Base-by-base conservation (phyloP, 2,113 vertebrate species). In the Macaca mulatta region DNA sequence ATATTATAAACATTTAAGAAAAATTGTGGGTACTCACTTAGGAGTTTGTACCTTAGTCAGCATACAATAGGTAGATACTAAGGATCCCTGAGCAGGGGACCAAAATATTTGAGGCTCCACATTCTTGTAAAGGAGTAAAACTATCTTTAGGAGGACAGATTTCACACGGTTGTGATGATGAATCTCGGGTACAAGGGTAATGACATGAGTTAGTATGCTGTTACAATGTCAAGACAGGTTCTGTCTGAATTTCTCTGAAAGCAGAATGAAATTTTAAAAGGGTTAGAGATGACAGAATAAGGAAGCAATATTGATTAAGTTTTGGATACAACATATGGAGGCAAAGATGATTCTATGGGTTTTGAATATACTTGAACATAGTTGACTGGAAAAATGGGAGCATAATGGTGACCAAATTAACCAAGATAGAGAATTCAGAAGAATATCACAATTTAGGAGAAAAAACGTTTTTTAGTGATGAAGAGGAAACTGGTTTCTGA, bases 51-150 rank as follows among this genome's bases (percentile, higher is more conserved):
- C 59, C 10, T 89, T n/a, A 70, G 27, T 74, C 17, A 38, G 3
- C 84, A 79, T 78, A 59, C 27, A 85, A 87, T 81, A 69, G 11
- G 64, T 74, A 92, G 84, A 93, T 57, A 90, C 1, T 72, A 40
- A 94, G 50, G 88, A 94, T 93, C 77, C 81, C 89, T 94, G 94
- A 95, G 74, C 3, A 87, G 57, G 59, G 86, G 40, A 84, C 35
- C 18, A 18, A 17, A 40, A 45, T 27, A 2, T 35, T 86, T 50
- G 40, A 96, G 8, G 23, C 23, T 72, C 40, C 20, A 16, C 32
- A 45, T 81, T 92, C 72, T 69, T 45, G 0, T 67, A 74, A 93
- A 48, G 25, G 3, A 93, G 67, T 59, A 12, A 2, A 8, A 11
- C 6, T 77, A 6, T n/a, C 10, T 40, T 18, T 69, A 81, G 64